A percentile compares a stretch with the other conserved stretches of the same genome.
These are phyloP conservation scores for Latrodectus hesperus DNA, from an alignment of 2,888 invertebrate species.

Conservation along the genomic window DNA sequence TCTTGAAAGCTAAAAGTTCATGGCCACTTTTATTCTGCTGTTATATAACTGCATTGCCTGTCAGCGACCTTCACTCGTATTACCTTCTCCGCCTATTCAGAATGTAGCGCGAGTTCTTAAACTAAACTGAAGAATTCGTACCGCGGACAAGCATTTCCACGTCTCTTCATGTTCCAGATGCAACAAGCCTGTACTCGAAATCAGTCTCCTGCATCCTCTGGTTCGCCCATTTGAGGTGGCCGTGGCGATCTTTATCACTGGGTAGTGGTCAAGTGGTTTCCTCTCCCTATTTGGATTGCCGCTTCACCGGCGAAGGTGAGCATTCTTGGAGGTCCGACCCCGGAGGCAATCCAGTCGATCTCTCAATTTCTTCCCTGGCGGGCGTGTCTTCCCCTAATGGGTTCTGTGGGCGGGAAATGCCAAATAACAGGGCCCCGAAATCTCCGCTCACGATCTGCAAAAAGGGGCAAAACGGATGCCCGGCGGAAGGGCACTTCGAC, in stretches of 20 bases:
- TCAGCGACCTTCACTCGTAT: no score
- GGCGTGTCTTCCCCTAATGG: conserved; percentile 14
- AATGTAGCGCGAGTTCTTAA: no score
- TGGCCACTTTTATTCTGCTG: no score
- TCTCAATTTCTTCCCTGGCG: conserved; percentile 24
- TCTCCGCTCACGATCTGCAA: conserved; percentile 17
- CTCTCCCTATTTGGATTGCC: no score
- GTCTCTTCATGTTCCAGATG: no score
- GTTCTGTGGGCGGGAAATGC: neutral
- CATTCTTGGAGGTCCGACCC: neutral
- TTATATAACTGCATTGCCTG: no score
- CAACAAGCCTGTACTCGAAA: neutral
- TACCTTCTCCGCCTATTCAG: no score
- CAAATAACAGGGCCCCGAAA: conserved; percentile 33
- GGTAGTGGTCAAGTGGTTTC: no score
- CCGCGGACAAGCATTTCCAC: no score
- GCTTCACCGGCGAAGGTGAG: conserved; percentile 17
- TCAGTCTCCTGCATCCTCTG: neutral
- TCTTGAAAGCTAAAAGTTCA: no score
- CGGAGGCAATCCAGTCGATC: conserved; percentile 30
- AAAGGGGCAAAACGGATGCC: neutral
- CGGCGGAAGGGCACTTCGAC: conserved; percentile 1
- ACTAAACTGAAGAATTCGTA: no score
- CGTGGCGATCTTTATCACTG: no score
- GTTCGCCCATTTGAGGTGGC: conserved; percentile 5